These are phyloP conservation scores for Apodemus speciosus DNA, from an alignment of 2,113 vertebrate species.

Conservation along the genomic window DNA sequence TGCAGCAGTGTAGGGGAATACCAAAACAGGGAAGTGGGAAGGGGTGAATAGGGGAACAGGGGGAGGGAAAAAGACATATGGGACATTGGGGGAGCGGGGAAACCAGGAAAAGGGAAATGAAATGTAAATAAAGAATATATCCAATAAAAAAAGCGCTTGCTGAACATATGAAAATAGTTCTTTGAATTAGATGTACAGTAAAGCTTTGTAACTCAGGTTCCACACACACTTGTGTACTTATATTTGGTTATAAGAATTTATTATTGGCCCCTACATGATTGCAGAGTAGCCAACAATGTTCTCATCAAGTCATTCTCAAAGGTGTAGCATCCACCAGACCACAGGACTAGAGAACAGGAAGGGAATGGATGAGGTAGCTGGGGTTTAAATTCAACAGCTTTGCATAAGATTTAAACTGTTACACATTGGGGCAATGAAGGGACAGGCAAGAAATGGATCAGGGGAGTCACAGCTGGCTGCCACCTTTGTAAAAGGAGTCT, in stretches of 20 bases:
- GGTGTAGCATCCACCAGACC: neutral
- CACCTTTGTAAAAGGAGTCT: constrained; percentile 9
- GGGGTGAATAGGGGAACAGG: too few relatives aligned
- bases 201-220: neutral
- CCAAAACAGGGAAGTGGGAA: too few relatives aligned
- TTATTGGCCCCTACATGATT: neutral
- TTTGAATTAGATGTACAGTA: neutral
- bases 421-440: neutral
- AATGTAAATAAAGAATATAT: too few relatives aligned
- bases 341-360: neutral
- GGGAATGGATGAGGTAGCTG: neutral
- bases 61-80: too few relatives aligned
- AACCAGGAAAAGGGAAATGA: too few relatives aligned
- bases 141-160: constrained; percentile 12
- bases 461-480: constrained; percentile 15
- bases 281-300: neutral
- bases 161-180: neutral
- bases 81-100: too few relatives aligned
- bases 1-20: too few relatives aligned
- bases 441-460: neutral
- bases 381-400: neutral
- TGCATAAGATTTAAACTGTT: constrained; percentile 20
- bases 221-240: neutral
- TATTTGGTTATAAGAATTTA: neutral
- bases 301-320: neutral